Evolutionary conservation across 1,140 invertebrate species (phyloP), one percentile per base, ranked within the genome.

Genomic region (Anastatus disparis): DNA sequence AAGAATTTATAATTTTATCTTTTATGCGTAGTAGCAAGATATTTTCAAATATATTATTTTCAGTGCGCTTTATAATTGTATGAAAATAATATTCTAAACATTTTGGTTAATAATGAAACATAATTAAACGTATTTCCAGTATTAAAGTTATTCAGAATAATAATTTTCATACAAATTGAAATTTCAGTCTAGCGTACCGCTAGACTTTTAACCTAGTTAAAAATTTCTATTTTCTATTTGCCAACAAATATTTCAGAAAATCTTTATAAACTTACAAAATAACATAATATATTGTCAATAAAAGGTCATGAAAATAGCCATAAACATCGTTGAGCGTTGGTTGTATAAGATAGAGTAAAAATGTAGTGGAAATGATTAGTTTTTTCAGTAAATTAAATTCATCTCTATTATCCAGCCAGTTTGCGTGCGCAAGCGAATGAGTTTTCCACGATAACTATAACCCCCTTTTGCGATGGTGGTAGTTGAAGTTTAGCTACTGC

Each of bases 301-400:
- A 61, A 69, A 69, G 29, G 15, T 50, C 29, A 35, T 20, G 22
- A 68, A 27, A 31, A 4, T 7, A 6, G n/a, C n/a, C n/a, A n/a
- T 6, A 56, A 48, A 12, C 42, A 31, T 56, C 10, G 22, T n/a
- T n/a, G n/a, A n/a, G 26, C 26, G 22, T 67, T 48, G 27, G 42
- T 10, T 24, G 27, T 12, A 7, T n/a, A 20, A 68, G 40, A 40
- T 55, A 46, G 15, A 61, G 26, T 15, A 55, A 59, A 40, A 67
- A 67, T 59, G 53, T 66, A 26, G 70, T 71, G 53, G 62, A 71
- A 61, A 65, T 59, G 52, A 66, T 71, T 59, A 66, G 55, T 71
- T 71, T 71, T 71, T 55, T 59, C 62, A 20, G 59, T 35, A 53
- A 65, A 65, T 66, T 65, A 53, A 52, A 71, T 71, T 58, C 35